Base-by-base conservation (phyloP, 2,888 invertebrate species). In the Metalampra italica region DNA sequence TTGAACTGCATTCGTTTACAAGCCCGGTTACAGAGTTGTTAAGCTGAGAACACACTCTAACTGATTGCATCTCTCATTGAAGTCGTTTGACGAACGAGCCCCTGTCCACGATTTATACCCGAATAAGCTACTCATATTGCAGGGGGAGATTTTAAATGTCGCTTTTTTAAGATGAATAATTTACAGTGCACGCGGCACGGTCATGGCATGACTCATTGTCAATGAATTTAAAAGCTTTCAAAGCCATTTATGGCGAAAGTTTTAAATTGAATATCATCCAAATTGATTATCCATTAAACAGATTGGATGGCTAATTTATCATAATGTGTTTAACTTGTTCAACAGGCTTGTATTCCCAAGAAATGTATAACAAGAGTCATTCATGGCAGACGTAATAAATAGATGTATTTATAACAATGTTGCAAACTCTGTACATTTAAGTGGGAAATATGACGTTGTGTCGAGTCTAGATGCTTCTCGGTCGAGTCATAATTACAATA, bases 401-500 rank as follows among this genome's bases (percentile, higher is more conserved):
- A 78, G 75, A 78, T 75, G 76, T 82, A 81, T 81, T 79, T 78
- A 76, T 75, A 73, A 76, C 75, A 74, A 72, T 73, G 78, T 74
- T 70, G 72, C 70, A 71, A 82, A 79, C 79, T 81, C 72, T 50
- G 71, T 59, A 67, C 78, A 72, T 82, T 82, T 84, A 86, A 87
- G 78, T 82, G 80, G 82, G 71, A 85, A 87, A 84, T 87, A 88
- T 84, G 79, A 82, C 71, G 67, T 64, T 59, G 60, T 65, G 71
- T 72, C 71, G 76, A 67, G 76, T 59, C 71, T 73, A 72, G 75
- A 77, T 77, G 80, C 73, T 76, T 73, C 77, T 78, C 76, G 71
- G 78, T 80, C 77, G 72, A 66, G 72, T 78, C 79, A 73, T 85
- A 84, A 85, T 86, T 82, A 82, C 77, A 81, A 82, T 87, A 85